Evolutionary conservation across 2,888 invertebrate species (phyloP).

Genomic region (Tenthredo scrophulariae): DNA sequence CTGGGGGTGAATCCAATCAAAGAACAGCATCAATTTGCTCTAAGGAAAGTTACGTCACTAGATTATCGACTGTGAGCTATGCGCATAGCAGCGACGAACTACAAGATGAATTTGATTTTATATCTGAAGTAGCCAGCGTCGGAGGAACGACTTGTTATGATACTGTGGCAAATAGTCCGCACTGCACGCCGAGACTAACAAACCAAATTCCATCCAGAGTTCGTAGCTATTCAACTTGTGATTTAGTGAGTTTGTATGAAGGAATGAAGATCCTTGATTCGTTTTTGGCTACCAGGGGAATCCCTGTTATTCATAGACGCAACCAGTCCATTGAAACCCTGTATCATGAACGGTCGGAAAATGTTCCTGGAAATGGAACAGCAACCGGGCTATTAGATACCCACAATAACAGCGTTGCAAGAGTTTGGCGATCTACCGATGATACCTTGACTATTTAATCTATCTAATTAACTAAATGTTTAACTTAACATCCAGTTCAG

Average conservation of each 20-base stretch:
- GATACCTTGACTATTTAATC: constrained; percentile 62
- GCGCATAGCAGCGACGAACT: constrained; percentile 68
- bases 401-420: constrained; percentile 5
- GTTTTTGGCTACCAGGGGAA: constrained; percentile 63
- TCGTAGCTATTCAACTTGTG: constrained; percentile 63
- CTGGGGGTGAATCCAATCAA: constrained; percentile 49
- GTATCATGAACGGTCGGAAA: constrained; percentile 11
- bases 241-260: constrained; percentile 70
- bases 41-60: constrained; percentile 66
- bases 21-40: constrained; percentile 66
- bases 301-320: constrained; percentile 53
- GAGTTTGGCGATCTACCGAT: constrained; percentile 65
- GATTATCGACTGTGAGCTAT: constrained; percentile 63
- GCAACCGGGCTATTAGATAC: not conserved
- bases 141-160: constrained; percentile 54
- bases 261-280: constrained; percentile 70
- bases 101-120: constrained; percentile 68
- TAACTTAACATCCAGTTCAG: constrained; percentile 4
- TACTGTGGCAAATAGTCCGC: constrained; percentile 47
- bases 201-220: constrained; percentile 37
- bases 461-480: not conserved
- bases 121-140: constrained; percentile 66
- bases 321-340: constrained; percentile 58
- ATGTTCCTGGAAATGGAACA: constrained; percentile 7
- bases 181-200: constrained; percentile 52